A percentile compares a stretch with the other conserved stretches of the same genome.
phyloP scores from a whole-genome alignment of 2,888 invertebrate genomes.

The Palloptera scutellata region DNA sequence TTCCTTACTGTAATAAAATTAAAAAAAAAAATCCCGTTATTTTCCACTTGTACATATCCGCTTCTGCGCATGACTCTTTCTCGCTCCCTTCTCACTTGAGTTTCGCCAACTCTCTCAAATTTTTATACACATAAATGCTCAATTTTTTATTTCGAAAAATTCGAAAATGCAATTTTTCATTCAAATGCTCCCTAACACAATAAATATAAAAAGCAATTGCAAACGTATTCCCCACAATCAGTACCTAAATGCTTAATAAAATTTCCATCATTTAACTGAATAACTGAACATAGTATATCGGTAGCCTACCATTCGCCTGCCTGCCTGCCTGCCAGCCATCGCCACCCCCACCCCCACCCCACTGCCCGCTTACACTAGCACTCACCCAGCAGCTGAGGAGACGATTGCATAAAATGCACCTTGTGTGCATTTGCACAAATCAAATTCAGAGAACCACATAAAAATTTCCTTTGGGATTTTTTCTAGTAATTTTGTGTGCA shows the following conservation, averaged over 20 bases:
- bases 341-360: too few species aligned
- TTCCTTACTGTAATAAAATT: too few species aligned
- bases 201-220: background rate
- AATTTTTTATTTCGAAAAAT: background rate
- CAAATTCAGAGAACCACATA: slow-evolving; percentile 25
- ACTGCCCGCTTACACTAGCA: background rate
- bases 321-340: too few species aligned
- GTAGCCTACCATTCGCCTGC: too few species aligned
- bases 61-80: background rate
- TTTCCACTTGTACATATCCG: background rate
- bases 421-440: slow-evolving; percentile 28
- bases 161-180: slow-evolving; percentile 25
- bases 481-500: background rate
- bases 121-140: background rate
- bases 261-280: slow-evolving; percentile 48
- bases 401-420: slow-evolving; percentile 11
- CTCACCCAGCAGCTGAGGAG: background rate
- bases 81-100: background rate
- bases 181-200: background rate
- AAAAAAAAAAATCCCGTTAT: too few species aligned
- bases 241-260: slow-evolving; percentile 49
- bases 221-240: background rate
- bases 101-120: background rate
- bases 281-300: slow-evolving; percentile 32
- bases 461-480: slow-evolving; percentile 31